These are phyloP conservation scores for Calameuta pallipes DNA, from an alignment of 2,888 invertebrate species.

Conservation along the genomic window DNA sequence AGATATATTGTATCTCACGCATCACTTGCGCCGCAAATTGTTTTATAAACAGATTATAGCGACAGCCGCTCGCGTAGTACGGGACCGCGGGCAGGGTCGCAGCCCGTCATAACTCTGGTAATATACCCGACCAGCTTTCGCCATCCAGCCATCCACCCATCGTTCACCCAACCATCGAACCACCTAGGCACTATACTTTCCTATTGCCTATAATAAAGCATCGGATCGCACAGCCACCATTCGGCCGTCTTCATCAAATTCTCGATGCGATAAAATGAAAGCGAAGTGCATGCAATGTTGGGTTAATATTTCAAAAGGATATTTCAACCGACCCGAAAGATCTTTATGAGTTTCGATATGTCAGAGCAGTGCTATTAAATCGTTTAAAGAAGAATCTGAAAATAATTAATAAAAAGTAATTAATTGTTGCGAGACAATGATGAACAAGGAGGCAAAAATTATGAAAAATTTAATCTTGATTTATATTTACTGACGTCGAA, in stretches of 20 bases:
- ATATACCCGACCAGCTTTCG: constrained; percentile 39
- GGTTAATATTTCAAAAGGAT: constrained; percentile 20
- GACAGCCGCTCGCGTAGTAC: constrained; percentile 69
- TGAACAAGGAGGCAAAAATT: not conserved
- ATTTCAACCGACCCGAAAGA: constrained; percentile 29
- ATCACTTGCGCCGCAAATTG: constrained; percentile 81
- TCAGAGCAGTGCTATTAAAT: not conserved
- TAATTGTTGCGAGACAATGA: not conserved
- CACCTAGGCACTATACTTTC: not conserved
- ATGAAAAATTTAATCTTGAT: constrained; percentile 9
- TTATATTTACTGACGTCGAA: constrained; percentile 2
- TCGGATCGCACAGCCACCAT: not conserved
- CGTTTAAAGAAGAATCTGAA: not conserved
- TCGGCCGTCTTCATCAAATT: constrained; percentile 30
- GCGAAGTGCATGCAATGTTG: constrained; percentile 33
- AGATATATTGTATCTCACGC: constrained; percentile 72
- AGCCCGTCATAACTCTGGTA: constrained; percentile 40
- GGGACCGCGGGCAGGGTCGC: constrained; percentile 58
- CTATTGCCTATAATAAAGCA: not conserved
- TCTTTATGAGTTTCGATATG: not conserved
- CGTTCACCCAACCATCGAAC: not conserved
- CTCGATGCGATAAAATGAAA: constrained; percentile 42
- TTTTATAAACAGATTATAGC: constrained; percentile 84
- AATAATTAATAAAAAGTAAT: not conserved
- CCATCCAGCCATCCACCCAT: constrained; percentile 9